A percentile compares a stretch with the other conserved stretches of the same genome.
These are phyloP conservation scores for Lycophotia porphyrea DNA, from an alignment of 2,888 invertebrate genomes.

Conservation along the genomic window DNA sequence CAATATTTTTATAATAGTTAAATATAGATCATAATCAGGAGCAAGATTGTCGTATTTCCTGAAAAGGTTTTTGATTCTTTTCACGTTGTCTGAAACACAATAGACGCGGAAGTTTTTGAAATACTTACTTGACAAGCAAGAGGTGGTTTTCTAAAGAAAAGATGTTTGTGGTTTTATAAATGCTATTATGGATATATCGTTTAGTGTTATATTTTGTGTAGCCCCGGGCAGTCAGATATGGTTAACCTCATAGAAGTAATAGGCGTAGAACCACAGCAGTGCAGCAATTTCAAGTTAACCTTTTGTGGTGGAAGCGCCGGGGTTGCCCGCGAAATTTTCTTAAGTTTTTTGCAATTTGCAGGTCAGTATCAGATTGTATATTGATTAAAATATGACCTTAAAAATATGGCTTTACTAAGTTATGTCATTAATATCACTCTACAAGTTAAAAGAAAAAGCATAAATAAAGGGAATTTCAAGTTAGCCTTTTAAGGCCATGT, in stretches of 20 bases:
- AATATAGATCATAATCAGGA: slow-evolving; percentile 1
- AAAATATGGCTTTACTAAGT: no score
- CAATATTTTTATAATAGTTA: neutral
- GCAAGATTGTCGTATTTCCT: neutral
- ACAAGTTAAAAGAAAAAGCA: no score
- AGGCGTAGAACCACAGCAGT: neutral
- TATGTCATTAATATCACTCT: no score
- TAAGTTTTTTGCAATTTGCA: no score
- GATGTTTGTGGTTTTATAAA: neutral
- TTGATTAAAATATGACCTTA: no score
- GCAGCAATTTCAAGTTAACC: neutral
- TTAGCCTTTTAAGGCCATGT: no score
- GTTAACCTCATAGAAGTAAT: neutral
- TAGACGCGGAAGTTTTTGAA: neutral
- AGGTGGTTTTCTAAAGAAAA: neutral
- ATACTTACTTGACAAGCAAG: neutral
- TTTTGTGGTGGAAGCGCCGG: no score
- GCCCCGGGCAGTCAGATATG: neutral
- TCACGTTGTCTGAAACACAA: neutral
- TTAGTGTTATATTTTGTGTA: neutral
- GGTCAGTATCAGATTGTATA: no score
- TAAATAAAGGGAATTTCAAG: no score
- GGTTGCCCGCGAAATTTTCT: no score
- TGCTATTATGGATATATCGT: neutral
- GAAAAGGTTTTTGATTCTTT: slow-evolving; percentile 1